Evolutionary conservation across 2,113 vertebrate genomes (phyloP).

Genomic region (Rhea pennata): DNA sequence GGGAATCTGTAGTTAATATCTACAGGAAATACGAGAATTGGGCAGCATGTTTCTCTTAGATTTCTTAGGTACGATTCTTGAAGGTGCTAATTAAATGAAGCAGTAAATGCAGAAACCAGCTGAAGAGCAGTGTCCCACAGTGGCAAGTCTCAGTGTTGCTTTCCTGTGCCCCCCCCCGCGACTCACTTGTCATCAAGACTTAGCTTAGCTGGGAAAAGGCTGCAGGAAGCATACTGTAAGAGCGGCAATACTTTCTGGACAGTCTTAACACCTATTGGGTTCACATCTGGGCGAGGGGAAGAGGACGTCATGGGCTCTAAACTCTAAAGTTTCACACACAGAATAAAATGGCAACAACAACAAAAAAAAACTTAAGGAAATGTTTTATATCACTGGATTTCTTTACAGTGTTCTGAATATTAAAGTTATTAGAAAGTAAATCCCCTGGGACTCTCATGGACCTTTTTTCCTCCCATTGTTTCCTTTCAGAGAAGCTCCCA

Average conservation of each 20-base stretch:
- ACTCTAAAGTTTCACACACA: background rate
- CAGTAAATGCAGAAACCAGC: background rate
- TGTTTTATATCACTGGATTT: background rate
- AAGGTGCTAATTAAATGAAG: background rate
- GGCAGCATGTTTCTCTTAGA: background rate
- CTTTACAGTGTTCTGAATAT: background rate
- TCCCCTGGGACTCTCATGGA: accelerated
- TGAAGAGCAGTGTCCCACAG: accelerated
- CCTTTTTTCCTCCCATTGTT: background rate
- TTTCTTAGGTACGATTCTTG: background rate
- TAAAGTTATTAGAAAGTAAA: background rate
- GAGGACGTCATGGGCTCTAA: background rate
- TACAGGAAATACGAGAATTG: background rate
- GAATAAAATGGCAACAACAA: background rate
- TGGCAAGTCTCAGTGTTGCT: background rate
- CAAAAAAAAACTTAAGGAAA: background rate
- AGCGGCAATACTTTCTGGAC: background rate
- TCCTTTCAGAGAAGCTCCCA: background rate
- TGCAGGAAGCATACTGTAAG: background rate
- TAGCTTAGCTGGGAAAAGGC: background rate
- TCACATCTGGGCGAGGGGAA: background rate
- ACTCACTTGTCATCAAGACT: background rate
- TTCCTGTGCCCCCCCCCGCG: background rate
- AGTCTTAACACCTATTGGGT: background rate
- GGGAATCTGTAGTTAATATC: background rate